A percentile compares a stretch with the other conserved stretches of the same genome.
Conservation (phyloP, 2,797 vertebrate genomes). For the Coregonus sp. region DNA sequence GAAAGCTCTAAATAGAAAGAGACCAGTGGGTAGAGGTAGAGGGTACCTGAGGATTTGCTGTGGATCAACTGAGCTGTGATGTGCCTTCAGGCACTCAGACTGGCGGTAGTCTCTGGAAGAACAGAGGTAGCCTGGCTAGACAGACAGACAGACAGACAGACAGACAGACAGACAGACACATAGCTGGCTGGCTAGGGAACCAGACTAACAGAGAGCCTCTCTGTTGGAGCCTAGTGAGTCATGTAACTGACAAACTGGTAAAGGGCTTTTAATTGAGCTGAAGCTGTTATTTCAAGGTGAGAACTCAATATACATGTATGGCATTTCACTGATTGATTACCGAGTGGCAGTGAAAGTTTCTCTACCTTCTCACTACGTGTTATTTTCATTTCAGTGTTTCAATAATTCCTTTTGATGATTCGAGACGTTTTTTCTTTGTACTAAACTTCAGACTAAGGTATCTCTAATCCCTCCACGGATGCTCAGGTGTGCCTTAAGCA, state of each 20-base stretch:
- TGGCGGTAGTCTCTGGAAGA: not conserved
- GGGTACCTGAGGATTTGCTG: not conserved
- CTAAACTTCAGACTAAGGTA: not conserved
- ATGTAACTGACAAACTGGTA: not conserved
- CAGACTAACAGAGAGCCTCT: not conserved
- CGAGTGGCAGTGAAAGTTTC: not conserved
- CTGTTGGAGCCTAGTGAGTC: not conserved
- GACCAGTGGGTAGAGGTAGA: not conserved
- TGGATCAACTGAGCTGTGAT: not conserved
- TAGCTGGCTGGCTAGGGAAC: not conserved
- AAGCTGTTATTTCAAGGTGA: not conserved
- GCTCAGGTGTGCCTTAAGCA: constrained; percentile 17
- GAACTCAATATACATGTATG: not conserved
- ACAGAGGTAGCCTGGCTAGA: not conserved
- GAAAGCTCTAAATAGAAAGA: not conserved
- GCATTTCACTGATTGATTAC: not conserved
- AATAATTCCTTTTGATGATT: not conserved
- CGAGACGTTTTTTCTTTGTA: not conserved
- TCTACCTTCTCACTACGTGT: not conserved
- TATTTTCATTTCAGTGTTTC: not conserved
- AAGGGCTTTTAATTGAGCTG: not conserved
- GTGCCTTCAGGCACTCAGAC: not conserved
- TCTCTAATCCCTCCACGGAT: not conserved
- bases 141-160: not conserved
- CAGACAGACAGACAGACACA: not conserved